Evolutionary conservation across 2,113 vertebrate species (phyloP), one percentile per base, ranked within the genome.

Genomic region (Ploceus nigricollis): DNA sequence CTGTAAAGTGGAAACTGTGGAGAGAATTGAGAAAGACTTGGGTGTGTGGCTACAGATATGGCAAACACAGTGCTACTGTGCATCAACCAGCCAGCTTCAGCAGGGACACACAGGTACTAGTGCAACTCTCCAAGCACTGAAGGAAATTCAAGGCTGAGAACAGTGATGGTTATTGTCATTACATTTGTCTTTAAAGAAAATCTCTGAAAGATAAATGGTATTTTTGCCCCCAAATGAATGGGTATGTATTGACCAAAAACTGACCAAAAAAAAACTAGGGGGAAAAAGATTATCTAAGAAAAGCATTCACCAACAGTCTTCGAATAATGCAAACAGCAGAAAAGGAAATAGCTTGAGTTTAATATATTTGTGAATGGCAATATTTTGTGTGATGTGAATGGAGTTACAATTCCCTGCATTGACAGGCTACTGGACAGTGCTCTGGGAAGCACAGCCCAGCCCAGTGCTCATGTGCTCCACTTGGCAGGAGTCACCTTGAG

Each of bases 401-500:
- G 83, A 92, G 80, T 39, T 53, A 19, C 13, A 30, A 11, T 89
- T 96, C 79, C 85, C 76, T 87, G 72, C 58, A 69, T 60, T 76
- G 92, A 56, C 58, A 91, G 51, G 60, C 73, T 95, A 25, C 94
- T 94, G 96, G 96, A 90, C 96, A 94, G 48, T 58, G 72, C n/a
- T 90, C 70, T 77, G 93, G 93, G 93, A 96, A 94, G 89, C 51
- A 11, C 91, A 95, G 80, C 64, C 71, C 58, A 92, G 56, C 35
- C 54, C 68, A 39, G 57, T 0, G 2, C 33, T 77, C 86, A 28
- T 47, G 57, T 40, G 51, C 57, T 94, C 20, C 77, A 22, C 27
- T 35, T 50, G 47, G 54, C 82, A 90, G 44, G 65, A 96, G 92
- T 97, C 94, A 95, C 93, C 93, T 96, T 97, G 92, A 94, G 90